Conservation (phyloP, 2,888 invertebrate species). For the Herminia tarsipennalis region DNA sequence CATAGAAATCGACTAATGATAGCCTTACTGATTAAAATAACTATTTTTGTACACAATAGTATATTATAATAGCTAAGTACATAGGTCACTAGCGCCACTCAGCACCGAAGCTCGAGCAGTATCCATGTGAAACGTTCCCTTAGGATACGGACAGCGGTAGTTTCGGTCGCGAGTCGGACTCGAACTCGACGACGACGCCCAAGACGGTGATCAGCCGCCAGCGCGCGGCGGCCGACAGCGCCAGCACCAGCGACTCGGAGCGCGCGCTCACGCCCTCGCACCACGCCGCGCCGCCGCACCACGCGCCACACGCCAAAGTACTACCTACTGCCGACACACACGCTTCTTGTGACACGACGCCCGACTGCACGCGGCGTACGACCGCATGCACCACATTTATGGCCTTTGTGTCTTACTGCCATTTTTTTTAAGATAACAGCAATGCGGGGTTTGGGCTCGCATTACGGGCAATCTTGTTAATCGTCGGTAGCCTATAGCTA, state of each 20-base stretch:
- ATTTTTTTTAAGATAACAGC: no score
- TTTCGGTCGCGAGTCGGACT: slow-evolving; percentile 91
- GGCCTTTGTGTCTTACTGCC: no score
- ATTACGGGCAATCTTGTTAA: no score
- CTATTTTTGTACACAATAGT: background rate
- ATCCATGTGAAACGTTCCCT: background rate
- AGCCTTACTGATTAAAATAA: background rate
- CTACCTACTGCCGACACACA: slow-evolving; percentile 12
- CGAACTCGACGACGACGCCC: slow-evolving; percentile 90
- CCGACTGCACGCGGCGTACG: no score
- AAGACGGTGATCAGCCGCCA: slow-evolving; percentile 89
- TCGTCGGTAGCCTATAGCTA: no score
- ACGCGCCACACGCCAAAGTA: slow-evolving; percentile 39
- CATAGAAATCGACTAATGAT: no score
- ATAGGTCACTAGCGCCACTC: background rate
- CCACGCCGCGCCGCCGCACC: slow-evolving; percentile 54
- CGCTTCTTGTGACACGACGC: no score
- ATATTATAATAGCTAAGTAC: no score
- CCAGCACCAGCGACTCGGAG: slow-evolving; percentile 85
- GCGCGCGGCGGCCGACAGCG: slow-evolving; percentile 75
- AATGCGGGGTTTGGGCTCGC: no score
- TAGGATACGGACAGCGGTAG: slow-evolving; percentile 85
- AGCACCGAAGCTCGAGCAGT: background rate
- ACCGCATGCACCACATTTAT: no score
- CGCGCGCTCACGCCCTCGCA: slow-evolving; percentile 83